Evolutionary conservation across 2,888 invertebrate species (phyloP).

Genomic region (Apamea sordens): DNA sequence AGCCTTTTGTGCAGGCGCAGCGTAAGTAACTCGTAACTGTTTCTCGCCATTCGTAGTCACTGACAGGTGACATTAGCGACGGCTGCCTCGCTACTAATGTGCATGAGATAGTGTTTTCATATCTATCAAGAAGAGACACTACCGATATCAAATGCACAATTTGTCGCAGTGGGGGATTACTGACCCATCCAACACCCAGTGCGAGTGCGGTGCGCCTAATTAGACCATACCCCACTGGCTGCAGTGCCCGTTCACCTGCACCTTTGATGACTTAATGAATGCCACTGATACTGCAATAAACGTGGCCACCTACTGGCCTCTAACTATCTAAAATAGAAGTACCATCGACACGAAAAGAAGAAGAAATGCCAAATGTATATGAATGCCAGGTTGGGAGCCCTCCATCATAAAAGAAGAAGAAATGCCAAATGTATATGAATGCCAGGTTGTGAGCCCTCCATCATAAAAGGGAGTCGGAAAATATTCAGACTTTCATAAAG

Average conservation of each 20-base stretch:
- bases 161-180: too few species aligned
- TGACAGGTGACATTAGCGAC: neutral
- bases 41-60: neutral
- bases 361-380: neutral
- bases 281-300: neutral
- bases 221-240: neutral
- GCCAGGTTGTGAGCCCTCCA: too few species aligned
- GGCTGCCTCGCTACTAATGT: neutral
- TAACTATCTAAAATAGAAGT: neutral
- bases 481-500: neutral
- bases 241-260: neutral
- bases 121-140: neutral
- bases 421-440: neutral
- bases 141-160: neutral
- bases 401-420: neutral
- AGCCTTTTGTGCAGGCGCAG: neutral
- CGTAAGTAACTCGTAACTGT: neutral
- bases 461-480: neutral
- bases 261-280: neutral
- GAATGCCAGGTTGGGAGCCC: too few species aligned
- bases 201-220: neutral
- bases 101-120: neutral
- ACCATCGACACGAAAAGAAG: neutral
- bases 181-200: too few species aligned
- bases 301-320: neutral